phyloP scores from a whole-genome alignment of 2,113 vertebrate species.

The Haliaeetus leucogaster region DNA sequence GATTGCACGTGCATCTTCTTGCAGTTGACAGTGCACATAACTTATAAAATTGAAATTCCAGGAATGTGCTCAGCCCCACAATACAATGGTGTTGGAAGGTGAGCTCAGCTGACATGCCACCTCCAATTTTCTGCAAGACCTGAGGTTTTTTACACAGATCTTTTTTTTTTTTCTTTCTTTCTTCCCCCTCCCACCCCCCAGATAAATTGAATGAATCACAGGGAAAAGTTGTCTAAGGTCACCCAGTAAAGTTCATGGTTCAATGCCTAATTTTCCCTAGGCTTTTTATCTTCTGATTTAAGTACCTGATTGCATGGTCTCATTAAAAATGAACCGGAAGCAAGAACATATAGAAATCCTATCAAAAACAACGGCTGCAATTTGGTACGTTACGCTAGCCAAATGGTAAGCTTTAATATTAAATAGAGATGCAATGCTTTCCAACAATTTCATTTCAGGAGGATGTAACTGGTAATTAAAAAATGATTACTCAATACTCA shows the following conservation, averaged over 20 bases:
- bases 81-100: not conserved
- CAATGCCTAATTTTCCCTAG: not conserved
- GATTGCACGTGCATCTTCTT: not conserved
- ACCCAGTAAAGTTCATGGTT: not conserved
- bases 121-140: conserved; percentile 1
- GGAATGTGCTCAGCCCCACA: not conserved
- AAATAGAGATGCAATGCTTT: not conserved
- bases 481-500: not conserved
- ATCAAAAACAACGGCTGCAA: not conserved
- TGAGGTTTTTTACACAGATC: not conserved
- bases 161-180: not conserved
- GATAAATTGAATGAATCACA: not conserved
- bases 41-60: not conserved
- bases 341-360: not conserved
- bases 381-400: not conserved
- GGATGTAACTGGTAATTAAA: not conserved
- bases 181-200: no score
- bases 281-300: not conserved
- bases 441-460: not conserved
- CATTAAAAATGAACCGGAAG: not conserved
- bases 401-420: not conserved
- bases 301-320: not conserved
- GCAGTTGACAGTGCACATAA: not conserved
- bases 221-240: not conserved
- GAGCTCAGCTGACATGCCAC: not conserved